phyloP scores from a whole-genome alignment of 1,140 invertebrate species.

The Hyphantria cunea region DNA sequence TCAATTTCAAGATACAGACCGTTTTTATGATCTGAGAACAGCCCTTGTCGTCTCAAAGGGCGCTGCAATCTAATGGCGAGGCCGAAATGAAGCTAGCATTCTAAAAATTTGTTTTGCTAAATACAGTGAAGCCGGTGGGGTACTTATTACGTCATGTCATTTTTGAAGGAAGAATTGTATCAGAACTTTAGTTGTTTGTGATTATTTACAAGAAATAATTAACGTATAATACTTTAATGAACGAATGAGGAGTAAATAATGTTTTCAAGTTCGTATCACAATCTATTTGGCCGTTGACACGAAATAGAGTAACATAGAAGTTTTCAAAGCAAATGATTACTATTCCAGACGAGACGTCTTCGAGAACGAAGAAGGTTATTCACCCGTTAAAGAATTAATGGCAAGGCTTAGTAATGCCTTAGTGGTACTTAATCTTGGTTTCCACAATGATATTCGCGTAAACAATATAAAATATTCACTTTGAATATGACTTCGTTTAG shows the following conservation, averaged over 20 bases:
- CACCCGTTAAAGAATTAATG: slow-evolving; percentile 71
- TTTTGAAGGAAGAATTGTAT: too few relatives aligned
- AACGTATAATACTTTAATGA: too few relatives aligned
- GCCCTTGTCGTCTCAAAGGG: too few relatives aligned
- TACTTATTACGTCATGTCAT: too few relatives aligned
- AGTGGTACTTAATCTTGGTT: slow-evolving; percentile 59
- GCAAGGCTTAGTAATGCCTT: slow-evolving; percentile 61
- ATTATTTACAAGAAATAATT: too few relatives aligned
- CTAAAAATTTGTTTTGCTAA: too few relatives aligned
- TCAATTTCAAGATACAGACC: too few relatives aligned
- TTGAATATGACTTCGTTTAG: slow-evolving; percentile 12
- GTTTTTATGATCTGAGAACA: too few relatives aligned
- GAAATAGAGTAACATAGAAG: slow-evolving; percentile 38
- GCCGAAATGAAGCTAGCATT: too few relatives aligned
- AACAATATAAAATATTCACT: slow-evolving; percentile 41
- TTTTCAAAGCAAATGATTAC: slow-evolving; percentile 66
- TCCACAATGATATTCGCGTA: slow-evolving; percentile 41
- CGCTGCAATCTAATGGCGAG: too few relatives aligned
- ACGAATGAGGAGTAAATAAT: background rate
- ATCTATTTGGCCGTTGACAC: slow-evolving; percentile 35
- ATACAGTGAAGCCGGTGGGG: too few relatives aligned
- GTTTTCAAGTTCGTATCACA: background rate
- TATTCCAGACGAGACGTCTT: slow-evolving; percentile 68
- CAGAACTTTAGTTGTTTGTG: too few relatives aligned
- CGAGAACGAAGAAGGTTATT: slow-evolving; percentile 60